These are phyloP conservation scores for Trachelus troglodyta DNA, from an alignment of 2,888 invertebrate genomes.

Conservation along the genomic window DNA sequence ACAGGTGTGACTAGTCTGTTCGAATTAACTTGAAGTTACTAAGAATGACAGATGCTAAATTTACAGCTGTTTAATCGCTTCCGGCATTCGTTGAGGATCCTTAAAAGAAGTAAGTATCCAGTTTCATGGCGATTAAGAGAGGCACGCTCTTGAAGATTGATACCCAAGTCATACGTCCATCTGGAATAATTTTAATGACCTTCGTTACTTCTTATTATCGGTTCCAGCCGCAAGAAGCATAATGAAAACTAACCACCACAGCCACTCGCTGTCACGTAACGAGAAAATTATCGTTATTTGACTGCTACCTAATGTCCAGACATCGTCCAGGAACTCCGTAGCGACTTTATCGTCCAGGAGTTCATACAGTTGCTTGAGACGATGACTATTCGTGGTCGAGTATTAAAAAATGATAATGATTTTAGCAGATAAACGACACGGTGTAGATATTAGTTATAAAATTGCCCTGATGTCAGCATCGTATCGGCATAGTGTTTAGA, in stretches of 20 bases:
- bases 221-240: not conserved
- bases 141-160: not conserved
- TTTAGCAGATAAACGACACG: not conserved
- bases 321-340: constrained; percentile 9
- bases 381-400: not conserved
- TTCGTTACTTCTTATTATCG: not conserved
- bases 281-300: constrained; percentile 43
- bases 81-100: not conserved
- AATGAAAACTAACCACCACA: constrained; percentile 5
- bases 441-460: not conserved
- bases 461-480: not conserved
- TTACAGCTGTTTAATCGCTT: not conserved
- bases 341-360: constrained; percentile 27
- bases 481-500: not conserved
- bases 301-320: constrained; percentile 38
- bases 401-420: not conserved
- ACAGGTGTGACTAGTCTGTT: not conserved
- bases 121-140: not conserved
- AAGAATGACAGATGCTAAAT: not conserved
- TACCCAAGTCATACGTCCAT: not conserved
- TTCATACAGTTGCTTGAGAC: not conserved
- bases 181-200: constrained; percentile 34
- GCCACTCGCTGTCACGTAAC: constrained; percentile 39
- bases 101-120: not conserved
- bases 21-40: not conserved